Percentiles rank a stretch among this genome's conserved stretches.
These are phyloP conservation scores for Cordilura impudica DNA, from an alignment of 2,888 invertebrate genomes.

Conservation along the genomic window DNA sequence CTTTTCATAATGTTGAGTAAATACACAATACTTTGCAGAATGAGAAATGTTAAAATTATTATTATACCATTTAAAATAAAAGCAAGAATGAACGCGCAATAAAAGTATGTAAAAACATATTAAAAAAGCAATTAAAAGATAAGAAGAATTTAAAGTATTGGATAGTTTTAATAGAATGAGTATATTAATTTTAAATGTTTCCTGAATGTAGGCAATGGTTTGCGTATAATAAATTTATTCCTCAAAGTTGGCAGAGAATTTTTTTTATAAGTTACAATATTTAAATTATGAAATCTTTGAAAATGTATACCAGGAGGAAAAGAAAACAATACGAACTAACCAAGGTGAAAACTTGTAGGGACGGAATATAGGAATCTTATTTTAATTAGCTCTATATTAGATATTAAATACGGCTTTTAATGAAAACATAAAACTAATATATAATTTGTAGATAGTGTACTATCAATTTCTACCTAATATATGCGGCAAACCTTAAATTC, in stretches of 20 bases:
- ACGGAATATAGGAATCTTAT: too few species aligned
- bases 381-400: too few species aligned
- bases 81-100: neutral
- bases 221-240: neutral
- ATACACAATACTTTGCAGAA: slow-evolving; percentile 44
- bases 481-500: too few species aligned
- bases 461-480: too few species aligned
- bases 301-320: too few species aligned
- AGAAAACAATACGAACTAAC: too few species aligned
- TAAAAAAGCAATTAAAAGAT: slow-evolving; percentile 61
- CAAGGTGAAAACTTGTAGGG: too few species aligned
- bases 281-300: too few species aligned
- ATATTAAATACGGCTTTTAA: too few species aligned
- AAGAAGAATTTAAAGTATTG: slow-evolving; percentile 47
- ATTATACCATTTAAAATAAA: neutral
- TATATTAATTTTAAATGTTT: neutral
- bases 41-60: slow-evolving; percentile 34
- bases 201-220: slow-evolving; percentile 18
- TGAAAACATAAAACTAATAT: too few species aligned
- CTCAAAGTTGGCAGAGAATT: neutral
- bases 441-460: too few species aligned
- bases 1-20: slow-evolving; percentile 58
- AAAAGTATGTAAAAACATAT: neutral
- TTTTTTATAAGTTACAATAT: neutral
- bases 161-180: too few species aligned